phyloP scores from a whole-genome alignment of 2,797 vertebrate genomes.

The Pseudochirops corinnae region DNA sequence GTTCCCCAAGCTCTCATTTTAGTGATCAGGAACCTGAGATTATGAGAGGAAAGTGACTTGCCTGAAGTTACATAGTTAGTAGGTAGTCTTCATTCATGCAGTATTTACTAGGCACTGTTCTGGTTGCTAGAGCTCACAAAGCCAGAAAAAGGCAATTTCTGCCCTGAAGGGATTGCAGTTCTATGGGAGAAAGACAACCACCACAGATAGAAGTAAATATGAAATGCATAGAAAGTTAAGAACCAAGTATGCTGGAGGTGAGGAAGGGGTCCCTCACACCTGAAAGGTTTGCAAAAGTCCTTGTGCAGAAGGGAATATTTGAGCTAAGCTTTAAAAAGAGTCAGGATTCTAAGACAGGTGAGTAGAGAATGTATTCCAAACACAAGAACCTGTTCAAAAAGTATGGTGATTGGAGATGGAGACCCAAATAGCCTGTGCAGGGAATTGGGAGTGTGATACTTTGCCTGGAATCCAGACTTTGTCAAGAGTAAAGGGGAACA shows the following conservation, averaged over 20 bases:
- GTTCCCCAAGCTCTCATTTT: neutral
- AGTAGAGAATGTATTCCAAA: neutral
- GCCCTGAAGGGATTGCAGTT: neutral
- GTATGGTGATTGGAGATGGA: neutral
- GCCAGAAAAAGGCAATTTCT: neutral
- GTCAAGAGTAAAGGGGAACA: neutral
- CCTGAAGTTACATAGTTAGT: too few species aligned
- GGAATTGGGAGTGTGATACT: neutral
- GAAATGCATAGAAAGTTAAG: neutral
- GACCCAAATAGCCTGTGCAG: neutral
- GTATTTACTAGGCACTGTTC: neutral
- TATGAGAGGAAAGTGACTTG: neutral
- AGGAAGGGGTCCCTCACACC: neutral
- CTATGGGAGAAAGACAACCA: neutral
- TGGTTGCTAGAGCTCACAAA: neutral
- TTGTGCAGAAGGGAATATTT: neutral
- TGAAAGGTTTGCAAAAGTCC: neutral
- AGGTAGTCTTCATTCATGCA: neutral
- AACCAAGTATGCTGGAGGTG: neutral
- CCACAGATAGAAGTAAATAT: neutral
- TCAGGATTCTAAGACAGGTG: neutral
- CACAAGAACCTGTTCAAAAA: neutral
- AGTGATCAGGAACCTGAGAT: neutral
- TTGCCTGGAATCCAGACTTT: neutral
- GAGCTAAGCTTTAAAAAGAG: neutral